Base-by-base conservation (phyloP, 2,113 vertebrate species). In the Bucco capensis region DNA sequence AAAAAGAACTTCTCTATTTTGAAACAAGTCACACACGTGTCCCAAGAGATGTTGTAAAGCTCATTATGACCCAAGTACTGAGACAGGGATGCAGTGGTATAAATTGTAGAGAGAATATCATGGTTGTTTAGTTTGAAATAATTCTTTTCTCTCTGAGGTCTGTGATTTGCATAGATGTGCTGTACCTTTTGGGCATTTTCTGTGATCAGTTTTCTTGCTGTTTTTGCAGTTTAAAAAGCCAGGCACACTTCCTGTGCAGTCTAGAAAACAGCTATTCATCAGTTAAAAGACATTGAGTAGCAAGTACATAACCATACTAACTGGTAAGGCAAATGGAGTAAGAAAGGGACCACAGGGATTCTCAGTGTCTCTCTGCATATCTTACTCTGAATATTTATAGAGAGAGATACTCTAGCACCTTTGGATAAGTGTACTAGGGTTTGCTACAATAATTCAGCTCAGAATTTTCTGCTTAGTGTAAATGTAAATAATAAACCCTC, bases 141-240 rank as follows among this genome's bases (percentile, higher is more conserved):
- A 85, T 86, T 79, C 28, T 83, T 95, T 80, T 56, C 31, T 67
- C 83, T 95, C 46, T 31, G 30, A 77, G 74, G 15, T 18, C 31
- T 93, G 64, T 81, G 53, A 37, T 89, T 92, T 92, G 85, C 77
- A 73, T 92, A 83, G 21, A 27, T 21, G 28, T 62, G 83, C 44
- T 33, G 57, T 78, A 67, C 57, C 22, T 1, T 66, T 71, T 87
- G 61, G 82, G 56, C 17, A 30, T 80, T 92, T 71, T 65, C 19
- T 86, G 40, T 94, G 81, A 96, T 96, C 93, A 88, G 69, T 51
- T 62, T 91, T 50, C 78, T 92, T 95, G 93, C 94, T 90, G 89
- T 47, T 96, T 94, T n/a, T 92, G 86, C 53, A 61, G 56, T 71
- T 92, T 58, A 70, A 88, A 96, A 88, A 83, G n/a, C 51, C 62